A percentile compares a stretch with the other conserved stretches of the same genome.
These are phyloP conservation scores for Notothenia rossii DNA, from an alignment of 2,113 vertebrate species.

Conservation along the genomic window DNA sequence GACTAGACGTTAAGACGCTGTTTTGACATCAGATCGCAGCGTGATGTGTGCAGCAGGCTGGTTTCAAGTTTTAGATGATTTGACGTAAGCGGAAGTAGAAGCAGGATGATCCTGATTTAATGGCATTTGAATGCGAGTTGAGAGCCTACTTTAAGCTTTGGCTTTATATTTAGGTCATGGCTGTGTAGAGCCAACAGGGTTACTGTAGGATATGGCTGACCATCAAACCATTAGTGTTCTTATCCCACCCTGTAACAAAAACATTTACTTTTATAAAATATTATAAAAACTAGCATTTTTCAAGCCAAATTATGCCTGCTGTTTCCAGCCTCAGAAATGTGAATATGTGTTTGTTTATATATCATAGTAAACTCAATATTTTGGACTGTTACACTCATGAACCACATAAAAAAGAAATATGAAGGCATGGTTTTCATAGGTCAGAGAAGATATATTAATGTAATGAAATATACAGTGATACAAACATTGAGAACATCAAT, in stretches of 20 bases:
- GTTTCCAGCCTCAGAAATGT: not conserved
- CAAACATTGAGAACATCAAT: not conserved
- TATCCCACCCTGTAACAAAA: not conserved
- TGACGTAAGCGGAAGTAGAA: conserved; percentile 65
- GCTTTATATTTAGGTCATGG: conserved; percentile 73
- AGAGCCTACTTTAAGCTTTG: conserved; percentile 72
- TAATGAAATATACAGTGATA: not conserved
- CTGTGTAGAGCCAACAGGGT: conserved; percentile 44
- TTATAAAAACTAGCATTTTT: not conserved
- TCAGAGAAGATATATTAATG: not conserved
- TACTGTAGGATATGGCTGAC: conserved; percentile 46
- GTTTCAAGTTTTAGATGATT: conserved; percentile 48
- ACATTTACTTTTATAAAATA: not conserved
- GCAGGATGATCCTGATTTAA: conserved; percentile 75
- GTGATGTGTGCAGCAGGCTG: not conserved
- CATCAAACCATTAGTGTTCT: not conserved
- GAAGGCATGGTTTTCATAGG: not conserved
- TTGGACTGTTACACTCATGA: not conserved
- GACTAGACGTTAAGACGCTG: not conserved
- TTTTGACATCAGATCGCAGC: conserved; percentile 10
- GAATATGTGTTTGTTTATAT: not conserved
- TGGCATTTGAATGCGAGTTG: conserved; percentile 72
- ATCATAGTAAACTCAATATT: too few species aligned
- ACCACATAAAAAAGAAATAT: not conserved
- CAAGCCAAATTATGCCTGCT: not conserved